Evolutionary conservation across 2,113 vertebrate species (phyloP).

Genomic region (Prinia subflava): DNA sequence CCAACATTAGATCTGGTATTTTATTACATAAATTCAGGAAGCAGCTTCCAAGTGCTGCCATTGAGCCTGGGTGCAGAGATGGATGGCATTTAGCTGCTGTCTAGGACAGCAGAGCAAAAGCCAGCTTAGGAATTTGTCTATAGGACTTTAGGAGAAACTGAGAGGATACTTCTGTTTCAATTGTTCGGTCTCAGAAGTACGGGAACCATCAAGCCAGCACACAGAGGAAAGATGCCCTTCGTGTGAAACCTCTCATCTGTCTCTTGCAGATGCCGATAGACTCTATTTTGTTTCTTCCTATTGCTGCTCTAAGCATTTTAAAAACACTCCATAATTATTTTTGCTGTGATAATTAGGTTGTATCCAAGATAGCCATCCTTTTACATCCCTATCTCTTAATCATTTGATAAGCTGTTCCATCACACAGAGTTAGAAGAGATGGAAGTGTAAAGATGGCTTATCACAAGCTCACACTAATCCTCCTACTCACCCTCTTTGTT

Average conservation of each 20-base stretch:
- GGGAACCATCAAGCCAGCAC: neutral
- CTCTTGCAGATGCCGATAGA: neutral
- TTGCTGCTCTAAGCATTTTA: slow-evolving; percentile 22
- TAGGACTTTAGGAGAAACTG: neutral
- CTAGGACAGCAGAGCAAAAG: neutral
- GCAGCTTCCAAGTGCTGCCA: fast-evolving
- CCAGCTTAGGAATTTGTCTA: neutral
- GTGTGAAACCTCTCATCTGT: neutral
- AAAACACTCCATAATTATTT: slow-evolving; percentile 26
- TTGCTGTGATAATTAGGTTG: slow-evolving; percentile 12
- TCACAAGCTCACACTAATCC: slow-evolving; percentile 29
- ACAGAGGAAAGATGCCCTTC: neutral
- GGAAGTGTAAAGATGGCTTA: slow-evolving; percentile 37
- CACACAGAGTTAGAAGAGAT: neutral
- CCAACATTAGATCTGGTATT: neutral
- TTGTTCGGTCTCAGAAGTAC: neutral
- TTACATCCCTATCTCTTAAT: slow-evolving; percentile 11
- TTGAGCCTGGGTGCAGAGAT: neutral
- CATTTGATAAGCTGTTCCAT: slow-evolving; percentile 27
- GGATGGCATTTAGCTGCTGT: neutral
- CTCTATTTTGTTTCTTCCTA: neutral
- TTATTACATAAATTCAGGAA: neutral
- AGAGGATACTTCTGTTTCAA: neutral
- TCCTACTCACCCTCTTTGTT: neutral
- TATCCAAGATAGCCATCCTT: neutral